phyloP scores from a whole-genome alignment of 2,113 vertebrate genomes.

The Nothoprocta perdicaria region DNA sequence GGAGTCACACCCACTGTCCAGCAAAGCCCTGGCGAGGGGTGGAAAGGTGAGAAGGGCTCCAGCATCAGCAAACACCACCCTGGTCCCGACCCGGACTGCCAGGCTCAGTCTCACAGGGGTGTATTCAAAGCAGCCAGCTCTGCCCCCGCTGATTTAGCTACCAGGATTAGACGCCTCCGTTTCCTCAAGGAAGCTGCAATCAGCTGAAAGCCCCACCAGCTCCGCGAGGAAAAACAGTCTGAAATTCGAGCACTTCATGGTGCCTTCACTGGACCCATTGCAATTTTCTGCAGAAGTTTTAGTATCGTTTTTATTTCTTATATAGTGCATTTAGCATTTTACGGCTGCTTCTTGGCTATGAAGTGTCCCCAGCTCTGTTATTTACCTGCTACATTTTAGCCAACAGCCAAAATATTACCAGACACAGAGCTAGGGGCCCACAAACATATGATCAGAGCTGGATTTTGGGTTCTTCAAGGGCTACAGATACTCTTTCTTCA shows the following conservation, averaged over 20 bases:
- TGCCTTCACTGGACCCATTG: background rate
- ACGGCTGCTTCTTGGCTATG: background rate
- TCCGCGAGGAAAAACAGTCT: fast-evolving
- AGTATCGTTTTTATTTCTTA: background rate
- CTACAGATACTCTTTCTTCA: background rate
- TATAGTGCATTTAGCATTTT: background rate
- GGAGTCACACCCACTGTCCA: slow-evolving; percentile 38
- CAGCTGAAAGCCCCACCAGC: background rate
- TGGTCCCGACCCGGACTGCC: background rate
- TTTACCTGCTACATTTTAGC: background rate
- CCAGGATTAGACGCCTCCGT: background rate
- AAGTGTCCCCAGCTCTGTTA: background rate
- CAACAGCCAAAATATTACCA: background rate
- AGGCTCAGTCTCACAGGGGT: background rate
- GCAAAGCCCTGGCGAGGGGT: background rate
- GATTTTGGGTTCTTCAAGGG: background rate
- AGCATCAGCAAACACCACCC: background rate
- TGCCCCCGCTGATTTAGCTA: background rate
- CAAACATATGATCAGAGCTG: background rate
- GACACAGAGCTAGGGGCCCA: background rate
- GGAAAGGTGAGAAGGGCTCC: background rate
- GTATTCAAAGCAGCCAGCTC: background rate
- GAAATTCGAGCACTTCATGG: background rate
- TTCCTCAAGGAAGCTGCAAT: background rate
- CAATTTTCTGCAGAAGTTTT: background rate